These are phyloP conservation scores for Mactromeris polynyma DNA, from an alignment of 2,888 invertebrate species.

Conservation along the genomic window DNA sequence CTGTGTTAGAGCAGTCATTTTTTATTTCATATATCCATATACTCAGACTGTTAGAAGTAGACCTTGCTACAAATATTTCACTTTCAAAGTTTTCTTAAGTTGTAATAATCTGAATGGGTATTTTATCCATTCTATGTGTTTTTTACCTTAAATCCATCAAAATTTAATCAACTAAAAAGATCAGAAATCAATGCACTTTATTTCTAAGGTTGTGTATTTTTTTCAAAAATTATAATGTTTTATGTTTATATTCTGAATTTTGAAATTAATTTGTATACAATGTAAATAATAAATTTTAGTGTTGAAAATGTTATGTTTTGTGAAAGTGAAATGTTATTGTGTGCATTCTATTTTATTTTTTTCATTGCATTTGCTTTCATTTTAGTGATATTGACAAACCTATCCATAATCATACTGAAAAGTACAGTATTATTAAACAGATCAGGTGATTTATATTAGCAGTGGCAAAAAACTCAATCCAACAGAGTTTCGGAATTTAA, in stretches of 20 bases:
- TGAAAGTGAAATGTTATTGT: not conserved
- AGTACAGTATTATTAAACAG: too few relatives aligned
- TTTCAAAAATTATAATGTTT: too few relatives aligned
- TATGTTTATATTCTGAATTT: too few relatives aligned
- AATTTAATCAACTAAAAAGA: too few relatives aligned
- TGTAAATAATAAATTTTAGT: too few relatives aligned
- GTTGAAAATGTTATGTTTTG: not conserved
- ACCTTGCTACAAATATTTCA: slow-evolving; percentile 1
- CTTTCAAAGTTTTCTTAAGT: not conserved
- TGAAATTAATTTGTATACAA: too few relatives aligned
- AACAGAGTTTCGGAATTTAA: too few relatives aligned
- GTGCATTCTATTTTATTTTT: not conserved
- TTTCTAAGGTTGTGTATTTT: too few relatives aligned
- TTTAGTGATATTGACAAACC: not conserved
- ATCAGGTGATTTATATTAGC: too few relatives aligned
- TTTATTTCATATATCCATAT: slow-evolving; percentile 5
- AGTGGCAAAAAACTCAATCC: too few relatives aligned
- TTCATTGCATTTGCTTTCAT: not conserved
- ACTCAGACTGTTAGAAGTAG: slow-evolving; percentile 22
- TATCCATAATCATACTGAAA: too few relatives aligned
- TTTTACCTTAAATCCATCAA: not conserved
- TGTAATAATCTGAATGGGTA: not conserved
- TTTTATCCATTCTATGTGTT: not conserved
- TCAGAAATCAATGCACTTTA: too few relatives aligned
- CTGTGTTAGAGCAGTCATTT: not conserved